Percentiles rank a stretch among this genome's conserved stretches.
These are phyloP conservation scores for Propsilocerus akamusi DNA, from an alignment of 1,140 invertebrate genomes.

Conservation along the genomic window DNA sequence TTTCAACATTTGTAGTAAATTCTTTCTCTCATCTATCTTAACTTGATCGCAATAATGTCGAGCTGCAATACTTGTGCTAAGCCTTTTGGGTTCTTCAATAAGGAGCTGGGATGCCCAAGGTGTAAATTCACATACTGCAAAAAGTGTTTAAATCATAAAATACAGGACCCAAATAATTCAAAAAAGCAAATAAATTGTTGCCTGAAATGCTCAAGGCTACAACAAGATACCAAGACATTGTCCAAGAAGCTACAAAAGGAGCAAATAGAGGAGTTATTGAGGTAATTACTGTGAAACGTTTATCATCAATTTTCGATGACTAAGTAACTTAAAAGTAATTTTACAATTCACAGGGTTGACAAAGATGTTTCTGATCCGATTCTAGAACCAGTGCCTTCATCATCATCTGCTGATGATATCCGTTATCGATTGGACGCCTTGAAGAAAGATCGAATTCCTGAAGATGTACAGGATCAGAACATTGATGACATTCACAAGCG, in stretches of 20 bases:
- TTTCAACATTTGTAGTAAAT: no score
- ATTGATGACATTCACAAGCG: constrained; percentile 31
- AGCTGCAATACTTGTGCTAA: constrained; percentile 5
- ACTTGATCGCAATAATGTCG: constrained; percentile 1
- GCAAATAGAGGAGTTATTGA: constrained; percentile 23
- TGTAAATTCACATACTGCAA: constrained; percentile 43
- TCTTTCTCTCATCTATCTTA: no score
- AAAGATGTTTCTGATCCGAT: neutral
- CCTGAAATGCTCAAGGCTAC: constrained; percentile 18
- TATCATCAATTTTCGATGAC: no score
- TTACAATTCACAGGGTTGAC: constrained; percentile 17
- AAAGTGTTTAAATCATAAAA: constrained; percentile 35
- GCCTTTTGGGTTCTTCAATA: constrained; percentile 6
- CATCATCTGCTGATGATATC: constrained; percentile 29
- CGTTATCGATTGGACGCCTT: constrained; percentile 36
- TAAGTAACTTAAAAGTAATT: no score
- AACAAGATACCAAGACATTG: neutral
- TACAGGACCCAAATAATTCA: constrained; percentile 22
- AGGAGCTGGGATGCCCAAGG: constrained; percentile 35
- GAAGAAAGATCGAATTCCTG: constrained; percentile 25
- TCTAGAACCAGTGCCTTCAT: constrained; percentile 19
- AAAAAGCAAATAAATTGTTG: constrained; percentile 18
- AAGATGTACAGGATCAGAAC: constrained; percentile 18
- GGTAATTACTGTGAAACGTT: constrained; percentile 27
- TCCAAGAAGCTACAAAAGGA: constrained; percentile 23